Evolutionary conservation across 2,888 invertebrate species (phyloP).

Genomic region (Lasioglossum lativentre): DNA sequence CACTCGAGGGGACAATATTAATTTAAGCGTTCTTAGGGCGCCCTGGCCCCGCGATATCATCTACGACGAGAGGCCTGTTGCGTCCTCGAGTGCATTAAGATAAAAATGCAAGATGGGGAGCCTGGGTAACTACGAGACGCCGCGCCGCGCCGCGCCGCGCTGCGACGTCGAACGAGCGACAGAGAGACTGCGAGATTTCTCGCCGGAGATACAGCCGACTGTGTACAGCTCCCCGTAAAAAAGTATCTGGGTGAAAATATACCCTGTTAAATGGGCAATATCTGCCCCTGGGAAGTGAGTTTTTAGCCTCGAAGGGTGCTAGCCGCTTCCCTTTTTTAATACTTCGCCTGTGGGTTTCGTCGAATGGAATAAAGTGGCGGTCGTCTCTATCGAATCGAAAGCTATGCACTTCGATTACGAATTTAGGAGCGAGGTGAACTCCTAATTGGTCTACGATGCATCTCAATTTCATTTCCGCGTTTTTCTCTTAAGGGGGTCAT

Average conservation of each 20-base stretch:
- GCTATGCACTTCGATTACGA: not conserved
- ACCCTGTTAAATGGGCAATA: not conserved
- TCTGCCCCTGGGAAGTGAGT: not conserved
- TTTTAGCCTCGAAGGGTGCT: not conserved
- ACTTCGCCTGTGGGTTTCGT: not conserved
- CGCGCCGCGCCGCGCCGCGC: too few relatives aligned
- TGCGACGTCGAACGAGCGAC: not conserved
- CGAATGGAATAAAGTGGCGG: not conserved
- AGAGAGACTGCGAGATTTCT: slow-evolving; percentile 10
- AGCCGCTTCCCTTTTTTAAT: not conserved
- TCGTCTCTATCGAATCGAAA: not conserved
- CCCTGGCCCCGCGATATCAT: slow-evolving; percentile 31
- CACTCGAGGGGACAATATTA: slow-evolving; percentile 36
- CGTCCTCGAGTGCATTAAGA: slow-evolving; percentile 43
- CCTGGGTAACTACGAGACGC: not conserved
- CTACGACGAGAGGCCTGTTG: slow-evolving; percentile 42
- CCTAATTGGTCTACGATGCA: not conserved
- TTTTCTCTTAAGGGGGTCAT: too few relatives aligned
- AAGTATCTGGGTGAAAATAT: not conserved
- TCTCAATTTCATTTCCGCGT: not conserved
- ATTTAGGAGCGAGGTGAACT: not conserved
- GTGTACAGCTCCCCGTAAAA: slow-evolving; percentile 13
- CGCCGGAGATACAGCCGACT: not conserved
- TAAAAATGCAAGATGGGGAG: slow-evolving; percentile 37
- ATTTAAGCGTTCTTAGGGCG: slow-evolving; percentile 35